phyloP scores from a whole-genome alignment of 2,797 vertebrate genomes.

The Tragopan temminckii region DNA sequence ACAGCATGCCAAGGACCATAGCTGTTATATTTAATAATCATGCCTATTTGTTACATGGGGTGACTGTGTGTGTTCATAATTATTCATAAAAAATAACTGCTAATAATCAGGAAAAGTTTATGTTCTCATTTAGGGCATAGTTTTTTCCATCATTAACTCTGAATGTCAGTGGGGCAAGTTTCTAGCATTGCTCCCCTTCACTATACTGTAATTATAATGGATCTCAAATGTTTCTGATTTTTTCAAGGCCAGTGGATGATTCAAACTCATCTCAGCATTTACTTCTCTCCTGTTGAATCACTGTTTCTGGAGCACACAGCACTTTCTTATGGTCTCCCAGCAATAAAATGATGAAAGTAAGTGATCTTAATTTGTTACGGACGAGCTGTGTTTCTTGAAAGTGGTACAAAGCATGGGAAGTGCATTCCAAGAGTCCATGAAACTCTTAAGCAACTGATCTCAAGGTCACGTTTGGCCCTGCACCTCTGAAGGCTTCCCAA shows the following conservation, averaged over 20 bases:
- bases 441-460: background rate
- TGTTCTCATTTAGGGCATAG: background rate
- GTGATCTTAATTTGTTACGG: background rate
- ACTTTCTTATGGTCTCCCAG: background rate
- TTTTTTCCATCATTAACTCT: slow-evolving; percentile 16
- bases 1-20: background rate
- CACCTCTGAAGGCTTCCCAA: background rate
- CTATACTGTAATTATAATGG: background rate
- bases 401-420: background rate
- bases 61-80: background rate
- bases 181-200: background rate
- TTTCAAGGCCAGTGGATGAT: background rate
- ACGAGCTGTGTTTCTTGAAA: background rate
- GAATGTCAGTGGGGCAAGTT: background rate
- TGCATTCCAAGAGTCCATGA: background rate
- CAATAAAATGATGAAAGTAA: background rate
- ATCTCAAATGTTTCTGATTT: background rate
- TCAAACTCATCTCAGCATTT: background rate
- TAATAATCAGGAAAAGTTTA: background rate
- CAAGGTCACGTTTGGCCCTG: slow-evolving; percentile 11
- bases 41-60: background rate
- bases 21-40: slow-evolving; percentile 1
- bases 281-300: background rate
- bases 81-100: slow-evolving; percentile 9
- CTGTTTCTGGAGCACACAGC: background rate